Base-by-base conservation (phyloP, 2,797 vertebrate species). In the Setipinna tenuifilis region DNA sequence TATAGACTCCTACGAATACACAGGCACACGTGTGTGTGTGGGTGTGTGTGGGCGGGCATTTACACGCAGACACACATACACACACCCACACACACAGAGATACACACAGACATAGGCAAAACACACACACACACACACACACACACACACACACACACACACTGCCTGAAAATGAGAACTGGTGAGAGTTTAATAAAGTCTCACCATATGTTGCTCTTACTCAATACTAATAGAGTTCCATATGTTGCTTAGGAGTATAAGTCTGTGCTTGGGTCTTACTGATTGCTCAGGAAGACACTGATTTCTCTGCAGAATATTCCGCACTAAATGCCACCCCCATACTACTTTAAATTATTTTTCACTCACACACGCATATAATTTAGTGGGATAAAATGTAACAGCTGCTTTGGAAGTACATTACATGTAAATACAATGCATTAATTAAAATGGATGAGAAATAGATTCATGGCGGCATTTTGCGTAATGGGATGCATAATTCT, bases 201-300 rank as follows among this genome's bases (percentile, higher is more conserved):
- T 9, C 28, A 58, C 84, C 87, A 87, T 82, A 90, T 87, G 86
- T 44, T 88, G 84, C 68, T 85, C 85, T 85, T 31, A 78, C 89
- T 78, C 78, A 85, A 85, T 81, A 83, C 83, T 86, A 87, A 84
- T 78, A 31, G 57, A 86, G 71, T 54, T 84, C 65, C 85, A 78
- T 88, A 81, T 71, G 84, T 57, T 78, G 17, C 59, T 21, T 17
- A 44, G 16, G 31, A 9, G 6, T 78, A 21, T 19, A 78, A 4
- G 31, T 0, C 31, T 78, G 19, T 78, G 71, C 31, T 9, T 10
- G 6, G 35, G 71, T 78, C 71, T 41, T 7, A 78, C 71, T 78
- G 31, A 78, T 78, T 78, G 71, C 71, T 44, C 71, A 44, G 71
- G 44, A 19, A 78, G 35, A 31, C 31, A 44, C 71, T 78, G 35